Conservation (phyloP, 2,797 vertebrate species). For the Thamnophis elegans region DNA sequence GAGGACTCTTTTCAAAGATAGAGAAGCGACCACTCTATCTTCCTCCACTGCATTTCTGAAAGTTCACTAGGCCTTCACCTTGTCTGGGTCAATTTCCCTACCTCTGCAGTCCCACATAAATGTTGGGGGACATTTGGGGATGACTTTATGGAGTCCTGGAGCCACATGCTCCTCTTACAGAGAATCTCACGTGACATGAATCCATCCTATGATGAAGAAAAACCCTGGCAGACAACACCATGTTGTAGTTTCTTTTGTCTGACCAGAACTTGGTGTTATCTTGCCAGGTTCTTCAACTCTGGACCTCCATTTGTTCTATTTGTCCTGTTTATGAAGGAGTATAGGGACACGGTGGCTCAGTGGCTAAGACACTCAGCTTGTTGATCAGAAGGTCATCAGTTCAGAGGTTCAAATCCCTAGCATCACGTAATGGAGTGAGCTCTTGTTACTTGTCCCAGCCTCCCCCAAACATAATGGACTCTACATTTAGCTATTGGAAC, state of each 20-base stretch:
- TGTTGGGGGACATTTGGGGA: too few species aligned
- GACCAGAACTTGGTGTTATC: background rate
- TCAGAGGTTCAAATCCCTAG: too few species aligned
- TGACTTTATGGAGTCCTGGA: background rate
- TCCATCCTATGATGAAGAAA: background rate
- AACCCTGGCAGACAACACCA: background rate
- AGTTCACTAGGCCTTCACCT: background rate
- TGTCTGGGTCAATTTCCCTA: background rate
- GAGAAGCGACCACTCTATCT: background rate
- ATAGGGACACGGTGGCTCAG: too few species aligned
- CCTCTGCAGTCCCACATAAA: background rate
- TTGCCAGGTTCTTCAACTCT: background rate
- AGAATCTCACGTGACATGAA: background rate
- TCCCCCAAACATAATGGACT: background rate
- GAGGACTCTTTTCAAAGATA: background rate
- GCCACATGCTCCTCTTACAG: background rate
- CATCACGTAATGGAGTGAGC: too few species aligned
- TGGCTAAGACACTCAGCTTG: too few species aligned
- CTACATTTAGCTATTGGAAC: background rate
- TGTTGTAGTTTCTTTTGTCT: background rate
- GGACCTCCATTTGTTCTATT: background rate
- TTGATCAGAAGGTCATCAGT: too few species aligned
- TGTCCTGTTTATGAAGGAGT: background rate
- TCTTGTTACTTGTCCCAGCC: too few species aligned
- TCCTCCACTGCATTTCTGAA: background rate